Percentiles rank a stretch among this genome's conserved stretches.
Evolutionary conservation across 2,888 invertebrate genomes (phyloP).

Genomic region (Caenorhabditis sinica): DNA sequence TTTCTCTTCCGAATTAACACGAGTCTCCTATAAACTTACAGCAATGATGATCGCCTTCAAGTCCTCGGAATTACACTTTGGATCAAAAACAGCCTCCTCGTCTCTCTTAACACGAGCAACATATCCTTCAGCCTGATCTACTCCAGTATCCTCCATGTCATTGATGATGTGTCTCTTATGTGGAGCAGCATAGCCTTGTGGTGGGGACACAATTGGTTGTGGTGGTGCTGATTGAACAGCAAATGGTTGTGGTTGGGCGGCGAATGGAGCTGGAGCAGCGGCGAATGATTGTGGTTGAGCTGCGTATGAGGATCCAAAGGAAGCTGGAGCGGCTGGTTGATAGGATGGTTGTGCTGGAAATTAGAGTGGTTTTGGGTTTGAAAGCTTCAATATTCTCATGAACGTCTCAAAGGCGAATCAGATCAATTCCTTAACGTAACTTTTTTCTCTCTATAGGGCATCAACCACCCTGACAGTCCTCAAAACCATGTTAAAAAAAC

Average conservation of each 20-base stretch:
- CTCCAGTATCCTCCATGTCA: conserved; percentile 55
- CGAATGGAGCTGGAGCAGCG: conserved; percentile 35
- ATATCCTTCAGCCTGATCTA: conserved; percentile 61
- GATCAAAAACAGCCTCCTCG: conserved; percentile 74
- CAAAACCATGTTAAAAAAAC: neutral
- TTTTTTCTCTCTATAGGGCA: too few relatives aligned
- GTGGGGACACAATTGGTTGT: conserved; percentile 51
- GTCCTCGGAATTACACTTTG: conserved; percentile 77
- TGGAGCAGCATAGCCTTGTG: conserved; percentile 60
- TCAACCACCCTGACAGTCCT: too few relatives aligned
- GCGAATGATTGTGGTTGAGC: conserved; percentile 46
- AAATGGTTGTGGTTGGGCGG: conserved; percentile 36
- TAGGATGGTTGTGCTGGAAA: conserved; percentile 49
- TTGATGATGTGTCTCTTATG: conserved; percentile 54
- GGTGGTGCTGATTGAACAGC: conserved; percentile 28
- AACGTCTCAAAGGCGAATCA: too few relatives aligned
- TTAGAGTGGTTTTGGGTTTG: neutral
- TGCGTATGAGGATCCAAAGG: conserved; percentile 43
- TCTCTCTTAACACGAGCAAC: conserved; percentile 67
- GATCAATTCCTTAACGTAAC: too few relatives aligned
- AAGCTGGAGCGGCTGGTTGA: conserved; percentile 38
- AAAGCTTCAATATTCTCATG: too few relatives aligned
- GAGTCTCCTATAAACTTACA: conserved; percentile 46
- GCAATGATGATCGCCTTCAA: conserved; percentile 73
- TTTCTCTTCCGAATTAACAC: too few relatives aligned